Percentiles rank a stretch among this genome's conserved stretches.
Conservation (phyloP, 2,113 vertebrate species). For the Brienomyrus brachyistius region DNA sequence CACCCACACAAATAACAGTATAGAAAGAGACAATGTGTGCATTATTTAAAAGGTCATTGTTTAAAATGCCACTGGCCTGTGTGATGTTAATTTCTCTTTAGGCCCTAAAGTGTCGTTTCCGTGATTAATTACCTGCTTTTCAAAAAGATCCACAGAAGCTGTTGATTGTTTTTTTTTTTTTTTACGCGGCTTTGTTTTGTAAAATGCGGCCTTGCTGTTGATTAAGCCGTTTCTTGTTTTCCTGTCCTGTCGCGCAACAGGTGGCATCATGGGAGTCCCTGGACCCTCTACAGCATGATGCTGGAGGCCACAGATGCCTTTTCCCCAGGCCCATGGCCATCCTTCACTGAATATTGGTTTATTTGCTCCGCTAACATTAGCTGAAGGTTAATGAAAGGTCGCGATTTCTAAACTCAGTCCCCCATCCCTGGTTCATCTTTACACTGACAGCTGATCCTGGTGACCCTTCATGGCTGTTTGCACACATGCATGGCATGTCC, state of each 20-base stretch:
- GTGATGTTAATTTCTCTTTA: background rate
- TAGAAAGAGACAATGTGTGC: background rate
- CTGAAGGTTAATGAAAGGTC: background rate
- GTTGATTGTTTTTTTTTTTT: background rate
- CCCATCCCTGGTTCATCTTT: background rate
- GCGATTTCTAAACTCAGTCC: background rate
- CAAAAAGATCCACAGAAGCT: background rate
- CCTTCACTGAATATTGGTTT: constrained; percentile 1
- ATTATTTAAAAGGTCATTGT: background rate
- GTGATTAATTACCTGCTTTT: background rate
- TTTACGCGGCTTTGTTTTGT: background rate
- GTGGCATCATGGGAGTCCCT: background rate
- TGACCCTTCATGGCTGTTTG: background rate
- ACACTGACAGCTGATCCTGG: background rate
- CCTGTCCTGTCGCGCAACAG: background rate
- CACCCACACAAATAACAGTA: background rate
- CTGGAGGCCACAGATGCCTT: background rate
- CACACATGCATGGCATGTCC: background rate
- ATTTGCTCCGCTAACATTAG: background rate
- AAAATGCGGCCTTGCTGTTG: background rate
- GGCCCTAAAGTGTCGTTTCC: background rate
- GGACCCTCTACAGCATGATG: background rate
- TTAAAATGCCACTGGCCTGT: background rate
- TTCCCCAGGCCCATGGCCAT: background rate
- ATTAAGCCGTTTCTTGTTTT: background rate